Base-by-base conservation (phyloP, 2,797 vertebrate species). In the Rousettus madagascariensis region DNA sequence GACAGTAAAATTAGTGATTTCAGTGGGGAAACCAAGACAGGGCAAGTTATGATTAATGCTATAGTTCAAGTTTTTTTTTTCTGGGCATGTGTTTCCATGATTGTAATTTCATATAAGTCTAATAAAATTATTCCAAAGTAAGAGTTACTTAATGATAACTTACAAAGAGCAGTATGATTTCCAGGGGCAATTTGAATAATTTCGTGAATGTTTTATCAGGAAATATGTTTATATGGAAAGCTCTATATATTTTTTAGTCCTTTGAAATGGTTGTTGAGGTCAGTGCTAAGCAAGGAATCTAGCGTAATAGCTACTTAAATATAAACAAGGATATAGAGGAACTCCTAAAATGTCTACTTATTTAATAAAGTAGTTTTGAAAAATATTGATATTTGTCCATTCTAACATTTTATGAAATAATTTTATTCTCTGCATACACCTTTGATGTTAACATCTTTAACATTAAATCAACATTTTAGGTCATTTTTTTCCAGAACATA, bases 81-180 rank as follows among this genome's bases (percentile, higher is more conserved):
- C 15, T n/a, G n/a, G 24, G 12, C 9, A 36, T 69, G 6, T 90
- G 12, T 91, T 90, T 86, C 75, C 53, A 43, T 90, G 24, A 82
- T 80, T 82, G 4, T 49, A 20, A 77, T 77, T 87, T 91, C 43
- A 71, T 71, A 8, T 68, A n/a, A 83, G 68, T 90, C n/a, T 68
- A 51, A 38, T 51, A 57, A 95, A 86, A 72, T 77, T 92, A 71
- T 41, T 85, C 20, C 46, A 93, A 69, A 86, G 19, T 85, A 38
- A 72, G 30, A 55, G 38, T 72, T 85, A 71, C 17, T 78, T 92
- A 79, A 65, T 38, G 55, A 51, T 65, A 77, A 1, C 33, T 85
- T 90, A 4, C n/a, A 84, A 43, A 84, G 26, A 43, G 17, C 61
- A 46, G 71, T 43, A 38, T 66, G 53, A 46, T 93, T 79, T 93